Conservation (phyloP, 2,888 invertebrate genomes). For the Eupithecia subumbrata region DNA sequence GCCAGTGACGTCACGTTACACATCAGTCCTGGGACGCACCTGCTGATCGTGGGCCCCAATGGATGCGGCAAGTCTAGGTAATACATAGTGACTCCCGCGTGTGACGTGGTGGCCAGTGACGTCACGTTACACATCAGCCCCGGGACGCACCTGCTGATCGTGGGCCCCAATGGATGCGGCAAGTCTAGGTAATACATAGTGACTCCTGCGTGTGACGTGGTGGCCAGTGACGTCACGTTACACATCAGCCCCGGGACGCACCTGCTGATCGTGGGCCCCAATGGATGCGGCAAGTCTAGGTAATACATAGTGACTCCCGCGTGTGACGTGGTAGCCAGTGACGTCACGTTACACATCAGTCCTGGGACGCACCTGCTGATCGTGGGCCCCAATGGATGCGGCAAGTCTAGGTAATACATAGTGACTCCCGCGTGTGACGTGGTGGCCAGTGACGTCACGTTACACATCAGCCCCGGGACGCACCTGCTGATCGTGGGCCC, state of each 20-base stretch:
- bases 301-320: constrained; percentile 94
- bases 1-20: constrained; percentile 92
- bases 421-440: constrained; percentile 98
- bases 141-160: constrained; percentile 96
- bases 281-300: constrained; percentile 90
- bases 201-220: constrained; percentile 98
- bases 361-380: constrained; percentile 96
- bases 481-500: constrained; percentile 98
- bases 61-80: constrained; percentile 88
- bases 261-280: constrained; percentile 97
- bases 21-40: constrained; percentile 92
- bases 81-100: constrained; percentile 95
- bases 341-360: constrained; percentile 89
- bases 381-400: constrained; percentile 98
- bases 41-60: constrained; percentile 98
- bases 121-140: constrained; percentile 90
- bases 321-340: constrained; percentile 96
- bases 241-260: constrained; percentile 93
- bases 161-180: constrained; percentile 98
- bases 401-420: constrained; percentile 78
- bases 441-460: constrained; percentile 91
- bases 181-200: constrained; percentile 83
- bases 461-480: constrained; percentile 90
- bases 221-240: constrained; percentile 92
- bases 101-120: constrained; percentile 95